phyloP scores from a whole-genome alignment of 2,113 vertebrate species.

The Bambusicola thoracicus region DNA sequence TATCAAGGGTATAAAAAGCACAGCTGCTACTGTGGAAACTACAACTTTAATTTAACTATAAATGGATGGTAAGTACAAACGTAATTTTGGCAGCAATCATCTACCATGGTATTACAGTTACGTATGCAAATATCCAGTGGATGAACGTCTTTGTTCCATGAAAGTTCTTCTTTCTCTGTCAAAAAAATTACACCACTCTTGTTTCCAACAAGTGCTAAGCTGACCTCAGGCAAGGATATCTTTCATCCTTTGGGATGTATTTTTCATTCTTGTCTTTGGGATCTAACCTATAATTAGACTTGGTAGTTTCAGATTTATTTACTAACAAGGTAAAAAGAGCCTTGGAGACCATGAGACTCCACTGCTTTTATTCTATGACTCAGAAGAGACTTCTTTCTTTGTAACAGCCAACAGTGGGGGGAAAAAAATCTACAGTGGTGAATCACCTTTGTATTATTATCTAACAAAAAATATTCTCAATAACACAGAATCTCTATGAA shows the following conservation, averaged over 20 bases:
- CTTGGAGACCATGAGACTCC: background rate
- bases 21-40: background rate
- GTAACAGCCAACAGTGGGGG: background rate
- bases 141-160: background rate
- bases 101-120: background rate
- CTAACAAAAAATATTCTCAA: background rate
- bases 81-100: background rate
- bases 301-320: slow-evolving; percentile 4
- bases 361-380: background rate
- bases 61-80: background rate
- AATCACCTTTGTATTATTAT: background rate
- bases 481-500: background rate
- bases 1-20: background rate
- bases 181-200: background rate
- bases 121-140: background rate
- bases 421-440: background rate
- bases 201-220: background rate
- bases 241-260: background rate
- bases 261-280: background rate
- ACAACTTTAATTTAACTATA: background rate
- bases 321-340: background rate
- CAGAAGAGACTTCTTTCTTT: background rate
- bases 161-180: background rate
- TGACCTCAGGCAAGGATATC: background rate
- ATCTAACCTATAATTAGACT: background rate